Evolutionary conservation across 2,797 vertebrate genomes (phyloP), one percentile per base, ranked within the genome.

Genomic region (Muraenolepis orangiensis): DNA sequence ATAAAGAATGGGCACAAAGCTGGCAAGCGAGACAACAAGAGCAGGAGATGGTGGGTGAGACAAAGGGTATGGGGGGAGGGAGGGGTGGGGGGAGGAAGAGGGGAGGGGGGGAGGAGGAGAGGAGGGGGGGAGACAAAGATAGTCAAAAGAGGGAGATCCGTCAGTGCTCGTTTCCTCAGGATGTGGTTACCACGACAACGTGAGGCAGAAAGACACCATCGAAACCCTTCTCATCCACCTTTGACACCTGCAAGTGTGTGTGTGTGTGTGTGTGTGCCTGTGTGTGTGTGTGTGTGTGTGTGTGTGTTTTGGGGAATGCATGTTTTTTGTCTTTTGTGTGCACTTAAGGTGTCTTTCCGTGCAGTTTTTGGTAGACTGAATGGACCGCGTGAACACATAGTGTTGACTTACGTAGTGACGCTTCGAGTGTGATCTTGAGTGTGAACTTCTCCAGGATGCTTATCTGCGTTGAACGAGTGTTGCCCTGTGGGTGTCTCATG

Each of bases 91-190:
- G 30, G 34, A 23, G n/a, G 6, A 26, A 34, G 8, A 34, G 8
- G 32, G 32, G 23, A 64, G 57, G 1, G 23, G 57, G n/a, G 51
- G 32, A 20, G 32, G 18, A 12, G 31, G 10, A n/a, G 34, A 23
- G n/a, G 6, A 26, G 51, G 23, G 57, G 77, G 76, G 40, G 80
- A 90, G 87, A 90, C 88, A 89, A 89, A 91, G 89, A 90, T 89
- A 91, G 90, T 85, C 89, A 90, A 85, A 91, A 84, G 86, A 90
- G 90, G 91, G 90, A 91, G 91, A 92, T 90, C 88, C 89, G 86
- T 90, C 90, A 92, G 81, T 82, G 79, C 88, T 89, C 88, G 90
- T 90, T 92, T 91, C 91, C 91, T 91, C 91, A 92, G 91, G 91
- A 92, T 92, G 91, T 92, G 91, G 91, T 92, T 89, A 91, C 85